Percentiles rank a stretch among this genome's conserved stretches.
These are phyloP conservation scores for Sinocyclocheilus maitianheensis DNA, from an alignment of 2,113 vertebrate species.

Conservation along the genomic window DNA sequence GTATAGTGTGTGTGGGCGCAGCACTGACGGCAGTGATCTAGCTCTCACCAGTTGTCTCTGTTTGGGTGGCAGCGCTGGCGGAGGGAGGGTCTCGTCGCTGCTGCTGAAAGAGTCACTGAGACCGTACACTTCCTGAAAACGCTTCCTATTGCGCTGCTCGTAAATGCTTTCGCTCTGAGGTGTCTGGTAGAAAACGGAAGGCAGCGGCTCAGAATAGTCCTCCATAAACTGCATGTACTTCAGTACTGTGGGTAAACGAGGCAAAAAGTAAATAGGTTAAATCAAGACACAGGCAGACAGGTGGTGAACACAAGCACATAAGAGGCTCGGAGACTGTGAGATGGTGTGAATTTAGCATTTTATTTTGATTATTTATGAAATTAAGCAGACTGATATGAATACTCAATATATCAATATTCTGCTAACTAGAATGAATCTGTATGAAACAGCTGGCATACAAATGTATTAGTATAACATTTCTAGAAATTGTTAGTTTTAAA, in stretches of 20 bases:
- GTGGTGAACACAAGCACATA: background rate
- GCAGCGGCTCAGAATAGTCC: constrained; percentile 86
- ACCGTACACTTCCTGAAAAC: constrained; percentile 83
- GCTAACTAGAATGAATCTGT: background rate
- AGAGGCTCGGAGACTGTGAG: background rate
- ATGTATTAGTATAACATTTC: background rate
- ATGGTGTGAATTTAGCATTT: background rate
- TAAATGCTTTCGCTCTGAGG: constrained; percentile 84
- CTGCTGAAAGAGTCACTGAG: constrained; percentile 80
- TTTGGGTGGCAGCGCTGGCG: constrained; percentile 88
- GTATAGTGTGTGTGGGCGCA: background rate
- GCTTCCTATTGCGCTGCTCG: constrained; percentile 81
- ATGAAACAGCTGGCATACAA: background rate
- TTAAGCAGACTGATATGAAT: background rate
- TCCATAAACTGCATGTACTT: constrained; percentile 91
- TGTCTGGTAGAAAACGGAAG: constrained; percentile 86
- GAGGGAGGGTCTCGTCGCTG: constrained; percentile 75
- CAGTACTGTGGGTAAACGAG: constrained; percentile 76
- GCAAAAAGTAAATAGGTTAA: constrained; percentile 8
- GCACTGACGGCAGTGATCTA: background rate
- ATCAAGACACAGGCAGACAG: background rate
- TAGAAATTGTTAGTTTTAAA: background rate
- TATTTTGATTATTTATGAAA: background rate
- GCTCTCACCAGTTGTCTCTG: constrained; percentile 88
- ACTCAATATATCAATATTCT: background rate